Conservation (phyloP, 2,888 invertebrate genomes). For the Stenoptilia bipunctidactyla region DNA sequence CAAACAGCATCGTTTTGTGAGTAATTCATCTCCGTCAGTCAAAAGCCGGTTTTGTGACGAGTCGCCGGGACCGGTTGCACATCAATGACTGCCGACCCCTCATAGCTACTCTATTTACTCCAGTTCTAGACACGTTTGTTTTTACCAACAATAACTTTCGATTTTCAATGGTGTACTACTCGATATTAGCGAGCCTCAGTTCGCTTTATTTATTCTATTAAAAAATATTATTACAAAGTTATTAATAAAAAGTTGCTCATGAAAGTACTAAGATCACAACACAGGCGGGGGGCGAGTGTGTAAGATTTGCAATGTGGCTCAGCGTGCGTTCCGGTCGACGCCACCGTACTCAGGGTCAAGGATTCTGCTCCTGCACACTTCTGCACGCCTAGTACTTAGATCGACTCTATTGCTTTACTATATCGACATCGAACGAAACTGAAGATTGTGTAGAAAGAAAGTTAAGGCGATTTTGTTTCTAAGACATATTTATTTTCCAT, state of each 20-base stretch:
- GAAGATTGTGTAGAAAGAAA: too few species aligned
- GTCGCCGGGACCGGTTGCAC: conserved; percentile 57
- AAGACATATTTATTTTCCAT: too few species aligned
- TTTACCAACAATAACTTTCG: conserved; percentile 43
- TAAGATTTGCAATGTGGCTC: conserved; percentile 56
- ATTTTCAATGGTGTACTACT: conserved; percentile 23
- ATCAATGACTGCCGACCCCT: conserved; percentile 62
- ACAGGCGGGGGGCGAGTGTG: conserved; percentile 43
- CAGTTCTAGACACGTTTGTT: conserved; percentile 29
- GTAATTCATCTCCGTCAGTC: conserved; percentile 61
- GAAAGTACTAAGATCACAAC: conserved; percentile 56
- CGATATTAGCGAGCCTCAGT: too few species aligned
- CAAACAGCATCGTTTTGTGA: conserved; percentile 27
- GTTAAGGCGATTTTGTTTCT: too few species aligned
- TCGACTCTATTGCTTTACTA: conserved; percentile 28
- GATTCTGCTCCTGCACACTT: conserved; percentile 56
- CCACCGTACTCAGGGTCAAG: conserved; percentile 69
- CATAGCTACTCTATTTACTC: conserved; percentile 37
- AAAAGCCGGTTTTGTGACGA: conserved; percentile 39
- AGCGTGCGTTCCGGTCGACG: conserved; percentile 69
- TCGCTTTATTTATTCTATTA: too few species aligned
- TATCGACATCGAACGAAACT: conserved; percentile 39
- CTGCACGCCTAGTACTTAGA: conserved; percentile 49
- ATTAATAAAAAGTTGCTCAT: conserved; percentile 9
- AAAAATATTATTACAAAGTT: too few species aligned